These are phyloP conservation scores for Heliconius cydno DNA, from an alignment of 2,888 invertebrate species.

Conservation along the genomic window DNA sequence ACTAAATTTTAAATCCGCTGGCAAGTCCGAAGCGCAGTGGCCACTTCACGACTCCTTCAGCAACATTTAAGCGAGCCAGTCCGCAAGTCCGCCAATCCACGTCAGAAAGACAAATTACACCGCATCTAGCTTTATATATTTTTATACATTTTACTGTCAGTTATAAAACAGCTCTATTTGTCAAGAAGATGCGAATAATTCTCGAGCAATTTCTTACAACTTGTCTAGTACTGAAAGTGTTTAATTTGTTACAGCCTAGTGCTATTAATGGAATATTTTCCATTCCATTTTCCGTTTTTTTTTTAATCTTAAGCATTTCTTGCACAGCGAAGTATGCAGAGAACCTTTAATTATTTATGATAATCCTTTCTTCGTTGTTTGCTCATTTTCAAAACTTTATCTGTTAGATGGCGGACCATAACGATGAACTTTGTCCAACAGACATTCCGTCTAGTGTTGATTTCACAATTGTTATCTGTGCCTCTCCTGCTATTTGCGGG, in stretches of 20 bases:
- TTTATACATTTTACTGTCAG: conserved; percentile 18
- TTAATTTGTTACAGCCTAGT: conserved; percentile 5
- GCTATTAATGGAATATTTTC: background rate
- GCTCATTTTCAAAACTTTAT: background rate
- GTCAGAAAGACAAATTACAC: conserved; percentile 34
- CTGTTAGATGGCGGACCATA: background rate
- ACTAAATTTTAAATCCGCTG: conserved; percentile 22
- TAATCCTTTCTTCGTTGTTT: background rate
- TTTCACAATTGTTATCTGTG: too few relatives aligned
- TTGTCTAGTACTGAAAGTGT: background rate
- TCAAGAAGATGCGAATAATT: background rate
- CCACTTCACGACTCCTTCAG: conserved; percentile 39
- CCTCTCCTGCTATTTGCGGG: background rate
- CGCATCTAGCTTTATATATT: conserved; percentile 26
- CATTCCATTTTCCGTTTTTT: background rate
- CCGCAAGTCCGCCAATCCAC: conserved; percentile 30
- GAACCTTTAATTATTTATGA: background rate
- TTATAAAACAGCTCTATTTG: conserved; percentile 12
- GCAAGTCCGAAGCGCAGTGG: conserved; percentile 28
- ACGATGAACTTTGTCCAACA: too few relatives aligned
- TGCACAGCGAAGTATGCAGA: background rate
- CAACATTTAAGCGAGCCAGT: conserved; percentile 28
- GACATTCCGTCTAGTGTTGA: background rate
- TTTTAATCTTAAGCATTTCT: background rate
- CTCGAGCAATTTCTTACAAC: background rate